Evolutionary conservation across 2,797 vertebrate genomes (phyloP).

Genomic region (Carapus acus): DNA sequence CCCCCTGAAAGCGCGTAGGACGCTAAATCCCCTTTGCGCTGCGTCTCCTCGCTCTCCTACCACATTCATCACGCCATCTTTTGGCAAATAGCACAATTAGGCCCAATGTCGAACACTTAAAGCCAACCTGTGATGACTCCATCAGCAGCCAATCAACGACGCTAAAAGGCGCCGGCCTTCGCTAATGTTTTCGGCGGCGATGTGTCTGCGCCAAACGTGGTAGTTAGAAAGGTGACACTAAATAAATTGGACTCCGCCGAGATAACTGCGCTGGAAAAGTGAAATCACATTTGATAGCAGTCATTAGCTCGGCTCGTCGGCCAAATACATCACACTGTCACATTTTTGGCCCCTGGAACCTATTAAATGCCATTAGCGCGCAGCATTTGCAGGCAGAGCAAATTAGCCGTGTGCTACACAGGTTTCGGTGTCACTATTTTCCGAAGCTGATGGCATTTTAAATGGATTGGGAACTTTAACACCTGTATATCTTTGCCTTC

Average conservation of each 20-base stretch:
- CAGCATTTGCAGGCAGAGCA: constrained; percentile 52
- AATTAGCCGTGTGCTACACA: constrained; percentile 56
- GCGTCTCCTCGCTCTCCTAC: constrained; percentile 28
- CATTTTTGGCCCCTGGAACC: constrained; percentile 62
- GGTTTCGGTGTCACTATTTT: constrained; percentile 48
- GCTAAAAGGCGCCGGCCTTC: constrained; percentile 59
- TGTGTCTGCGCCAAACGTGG: constrained; percentile 65
- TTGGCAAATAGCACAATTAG: constrained; percentile 44
- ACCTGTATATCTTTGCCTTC: constrained; percentile 18
- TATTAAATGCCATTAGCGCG: constrained; percentile 70
- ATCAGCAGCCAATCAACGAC: constrained; percentile 59
- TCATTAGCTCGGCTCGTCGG: constrained; percentile 71
- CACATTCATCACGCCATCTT: constrained; percentile 45
- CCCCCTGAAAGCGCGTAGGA: too few species aligned
- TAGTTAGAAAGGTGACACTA: constrained; percentile 72
- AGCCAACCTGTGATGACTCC: constrained; percentile 50
- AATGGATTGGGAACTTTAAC: constrained; percentile 31
- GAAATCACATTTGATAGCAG: constrained; percentile 73
- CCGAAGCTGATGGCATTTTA: constrained; percentile 46
- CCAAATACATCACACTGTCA: constrained; percentile 75
- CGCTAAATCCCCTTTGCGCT: constrained; percentile 36
- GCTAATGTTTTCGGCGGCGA: constrained; percentile 54
- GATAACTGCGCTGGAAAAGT: constrained; percentile 70
- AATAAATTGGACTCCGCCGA: constrained; percentile 71
- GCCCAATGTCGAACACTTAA: constrained; percentile 46